Evolutionary conservation across 1,140 invertebrate species (phyloP).

Genomic region (Conopomorpha cramerella): DNA sequence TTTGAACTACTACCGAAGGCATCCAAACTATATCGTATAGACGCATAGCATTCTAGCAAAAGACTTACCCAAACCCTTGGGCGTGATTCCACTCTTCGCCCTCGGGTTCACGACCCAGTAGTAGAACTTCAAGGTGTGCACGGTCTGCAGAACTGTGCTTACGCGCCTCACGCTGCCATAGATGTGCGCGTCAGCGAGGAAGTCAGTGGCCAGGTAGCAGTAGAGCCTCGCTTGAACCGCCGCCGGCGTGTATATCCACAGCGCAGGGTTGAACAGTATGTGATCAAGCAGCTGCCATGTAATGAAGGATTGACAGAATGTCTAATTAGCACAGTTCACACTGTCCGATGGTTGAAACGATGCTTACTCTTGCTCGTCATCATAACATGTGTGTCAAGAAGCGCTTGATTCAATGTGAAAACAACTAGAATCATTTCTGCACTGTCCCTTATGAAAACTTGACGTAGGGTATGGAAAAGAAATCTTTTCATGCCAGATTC

Average conservation of each 20-base stretch:
- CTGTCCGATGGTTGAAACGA: conserved; percentile 50
- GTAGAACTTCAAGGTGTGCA: conserved; percentile 98
- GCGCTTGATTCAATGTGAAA: too few species aligned
- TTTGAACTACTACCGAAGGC: too few species aligned
- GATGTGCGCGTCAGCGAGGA: conserved; percentile 95
- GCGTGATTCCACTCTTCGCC: conserved; percentile 91
- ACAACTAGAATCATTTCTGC: too few species aligned
- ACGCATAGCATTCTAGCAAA: too few species aligned
- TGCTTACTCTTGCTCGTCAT: conserved; percentile 35
- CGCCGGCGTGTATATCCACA: conserved; percentile 98
- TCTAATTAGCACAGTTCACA: conserved; percentile 47
- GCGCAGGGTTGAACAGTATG: conserved; percentile 96
- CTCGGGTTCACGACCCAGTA: conserved; percentile 98
- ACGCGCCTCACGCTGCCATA: conserved; percentile 96
- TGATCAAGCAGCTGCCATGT: conserved; percentile 96
- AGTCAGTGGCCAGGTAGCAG: conserved; percentile 96
- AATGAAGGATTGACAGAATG: conserved; percentile 49
- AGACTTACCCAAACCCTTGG: conserved; percentile 92
- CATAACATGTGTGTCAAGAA: not conserved
- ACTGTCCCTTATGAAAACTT: too few species aligned
- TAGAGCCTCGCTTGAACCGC: conserved; percentile 96
- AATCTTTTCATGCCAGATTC: too few species aligned
- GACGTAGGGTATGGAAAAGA: too few species aligned
- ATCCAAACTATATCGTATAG: too few species aligned
- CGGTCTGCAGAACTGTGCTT: conserved; percentile 96